These are phyloP conservation scores for Petromus typicus DNA, from an alignment of 2,113 vertebrate genomes.

Conservation along the genomic window DNA sequence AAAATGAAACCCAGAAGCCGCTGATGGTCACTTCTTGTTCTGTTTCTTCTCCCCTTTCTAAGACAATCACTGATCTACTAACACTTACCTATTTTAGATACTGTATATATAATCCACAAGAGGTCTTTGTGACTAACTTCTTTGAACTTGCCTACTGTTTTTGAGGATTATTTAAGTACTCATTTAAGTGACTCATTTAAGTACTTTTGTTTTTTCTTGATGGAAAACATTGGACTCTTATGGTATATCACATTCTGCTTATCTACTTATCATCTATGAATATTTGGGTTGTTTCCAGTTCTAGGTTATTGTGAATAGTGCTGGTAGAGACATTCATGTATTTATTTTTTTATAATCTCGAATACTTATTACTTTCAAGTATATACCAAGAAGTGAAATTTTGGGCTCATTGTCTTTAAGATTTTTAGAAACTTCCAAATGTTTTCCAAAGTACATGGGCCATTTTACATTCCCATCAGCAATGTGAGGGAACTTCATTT, in stretches of 20 bases:
- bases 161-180: slow-evolving; percentile 28
- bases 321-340: background rate
- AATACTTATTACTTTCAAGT: background rate
- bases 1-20: background rate
- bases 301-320: background rate
- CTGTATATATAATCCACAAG: background rate
- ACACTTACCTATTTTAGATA: background rate
- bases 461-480: background rate
- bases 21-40: background rate
- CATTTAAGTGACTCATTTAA: background rate
- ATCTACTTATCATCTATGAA: background rate
- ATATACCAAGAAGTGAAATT: background rate
- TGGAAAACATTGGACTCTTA: background rate
- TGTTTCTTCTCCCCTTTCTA: background rate
- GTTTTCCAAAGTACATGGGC: background rate
- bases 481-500: background rate
- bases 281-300: background rate
- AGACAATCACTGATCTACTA: background rate
- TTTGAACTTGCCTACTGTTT: slow-evolving; percentile 14
- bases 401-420: background rate
- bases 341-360: background rate
- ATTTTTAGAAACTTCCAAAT: slow-evolving; percentile 3
- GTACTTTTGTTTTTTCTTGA: slow-evolving; percentile 12
- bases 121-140: background rate
- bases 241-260: background rate